Conservation (phyloP, 2,113 vertebrate genomes). For the Prunella fulvescens region DNA sequence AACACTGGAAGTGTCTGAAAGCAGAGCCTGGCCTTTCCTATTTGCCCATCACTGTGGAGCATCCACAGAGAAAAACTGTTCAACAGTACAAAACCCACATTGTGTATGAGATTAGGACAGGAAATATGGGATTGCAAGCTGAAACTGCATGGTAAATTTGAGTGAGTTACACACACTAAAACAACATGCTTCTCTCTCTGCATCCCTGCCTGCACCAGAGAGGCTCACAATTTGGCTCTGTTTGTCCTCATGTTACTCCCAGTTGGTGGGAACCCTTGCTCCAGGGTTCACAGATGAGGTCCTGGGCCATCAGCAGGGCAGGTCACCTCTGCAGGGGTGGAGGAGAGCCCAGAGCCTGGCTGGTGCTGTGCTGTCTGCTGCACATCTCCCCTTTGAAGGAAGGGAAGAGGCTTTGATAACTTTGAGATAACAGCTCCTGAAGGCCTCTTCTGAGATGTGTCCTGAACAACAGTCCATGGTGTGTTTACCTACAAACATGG, state of each 20-base stretch:
- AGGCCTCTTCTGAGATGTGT: not conserved
- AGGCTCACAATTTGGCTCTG: not conserved
- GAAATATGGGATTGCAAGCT: conserved; percentile 43
- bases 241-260: conserved; percentile 9
- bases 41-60: not conserved
- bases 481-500: not conserved
- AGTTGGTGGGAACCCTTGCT: conserved; percentile 9
- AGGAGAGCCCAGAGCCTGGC: not conserved
- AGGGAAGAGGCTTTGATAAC: not conserved
- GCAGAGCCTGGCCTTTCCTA: not conserved
- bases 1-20: not conserved
- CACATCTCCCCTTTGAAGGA: not conserved
- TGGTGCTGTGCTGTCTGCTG: not conserved
- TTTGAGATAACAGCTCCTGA: not conserved
- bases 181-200: not conserved
- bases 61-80: not conserved
- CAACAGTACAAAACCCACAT: conserved; percentile 36
- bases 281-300: not conserved
- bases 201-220: not conserved
- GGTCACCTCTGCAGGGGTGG: not conserved
- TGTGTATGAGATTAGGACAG: conserved; percentile 47
- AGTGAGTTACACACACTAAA: conserved; percentile 23
- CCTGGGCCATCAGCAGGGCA: not conserved
- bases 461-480: not conserved
- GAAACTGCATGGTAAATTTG: conserved; percentile 55